Conservation (phyloP, 1,140 invertebrate genomes). For the Caenorhabditis brenneri region DNA sequence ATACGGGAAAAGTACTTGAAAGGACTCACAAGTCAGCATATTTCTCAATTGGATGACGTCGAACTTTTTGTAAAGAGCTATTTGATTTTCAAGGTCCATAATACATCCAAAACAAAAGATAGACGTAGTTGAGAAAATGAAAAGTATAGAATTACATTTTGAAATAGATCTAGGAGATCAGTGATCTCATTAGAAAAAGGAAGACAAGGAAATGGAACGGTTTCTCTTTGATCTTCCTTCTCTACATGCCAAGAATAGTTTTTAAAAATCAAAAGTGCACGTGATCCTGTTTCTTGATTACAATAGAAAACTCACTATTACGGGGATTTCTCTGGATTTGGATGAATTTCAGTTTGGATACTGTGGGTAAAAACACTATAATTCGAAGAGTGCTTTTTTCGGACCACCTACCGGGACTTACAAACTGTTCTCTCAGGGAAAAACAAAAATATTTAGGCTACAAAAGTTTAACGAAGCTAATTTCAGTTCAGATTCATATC, state of each 20-base stretch:
- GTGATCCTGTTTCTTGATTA: too few relatives aligned
- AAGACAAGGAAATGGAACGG: background rate
- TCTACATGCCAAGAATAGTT: background rate
- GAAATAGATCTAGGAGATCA: background rate
- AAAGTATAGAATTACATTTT: background rate
- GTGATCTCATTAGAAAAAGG: background rate
- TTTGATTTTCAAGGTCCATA: background rate
- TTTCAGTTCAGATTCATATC: background rate
- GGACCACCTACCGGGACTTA: too few relatives aligned
- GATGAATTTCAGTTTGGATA: too few relatives aligned
- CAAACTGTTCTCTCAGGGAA: background rate
- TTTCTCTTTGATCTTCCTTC: background rate
- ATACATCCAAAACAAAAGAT: background rate
- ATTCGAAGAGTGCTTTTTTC: too few relatives aligned
- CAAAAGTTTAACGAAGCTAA: background rate
- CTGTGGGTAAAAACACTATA: too few relatives aligned
- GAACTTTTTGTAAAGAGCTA: background rate
- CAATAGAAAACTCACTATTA: too few relatives aligned
- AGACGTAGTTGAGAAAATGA: too few relatives aligned
- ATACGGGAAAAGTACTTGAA: background rate
- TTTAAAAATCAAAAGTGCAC: too few relatives aligned
- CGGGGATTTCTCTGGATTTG: too few relatives aligned
- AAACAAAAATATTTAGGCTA: background rate
- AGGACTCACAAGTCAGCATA: background rate
- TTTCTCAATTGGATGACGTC: background rate